Evolutionary conservation across 2,888 invertebrate genomes (phyloP), one percentile per base, ranked within the genome.

Genomic region (Euproctis similis): DNA sequence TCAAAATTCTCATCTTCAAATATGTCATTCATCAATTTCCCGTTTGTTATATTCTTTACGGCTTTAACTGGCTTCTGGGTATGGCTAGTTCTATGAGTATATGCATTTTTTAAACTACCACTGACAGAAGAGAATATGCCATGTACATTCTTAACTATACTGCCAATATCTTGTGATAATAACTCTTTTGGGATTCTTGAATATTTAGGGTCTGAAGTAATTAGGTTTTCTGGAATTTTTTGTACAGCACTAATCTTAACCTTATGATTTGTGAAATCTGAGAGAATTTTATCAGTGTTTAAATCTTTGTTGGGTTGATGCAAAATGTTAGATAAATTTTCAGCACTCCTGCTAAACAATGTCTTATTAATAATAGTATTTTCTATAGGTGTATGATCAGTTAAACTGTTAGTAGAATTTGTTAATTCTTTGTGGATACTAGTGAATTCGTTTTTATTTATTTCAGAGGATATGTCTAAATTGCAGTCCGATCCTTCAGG

Each of bases 101-200:
- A 85, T 1, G 78, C 85, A 46, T 71, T 74, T 39, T 81, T 85
- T 3, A 85, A 46, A 26, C 77, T 81, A 0, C 84, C 85, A 3
- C 84, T 80, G 0, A 85, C 73, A 0, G 78, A 74, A 0, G 84
- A 82, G 36, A 85, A 85, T 46, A 85, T 77, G 0, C 85, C 85
- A 2, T 85, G 85, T 0, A 85, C 84, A 53, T 85, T 85, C 46
- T 84, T 84, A 1, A 84, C 82, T 1, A 85, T 74, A 34, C 65
- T 77, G 0, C 82, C 81, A 0, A 84, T 46, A 21, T 84, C 84
- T 60, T 77, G 82, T 0, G 76, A 62, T 1, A 82, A 30, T 0
- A 81, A 44, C 37, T 84, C 84, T 51, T 81, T 82, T 0, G 76
- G 75, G 49, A 78, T 46, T 17, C 71, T 53, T 1, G 67, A 32